Evolutionary conservation across 23 tunicate species (phyloP).

Genomic region (Oikopleura albicans): DNA sequence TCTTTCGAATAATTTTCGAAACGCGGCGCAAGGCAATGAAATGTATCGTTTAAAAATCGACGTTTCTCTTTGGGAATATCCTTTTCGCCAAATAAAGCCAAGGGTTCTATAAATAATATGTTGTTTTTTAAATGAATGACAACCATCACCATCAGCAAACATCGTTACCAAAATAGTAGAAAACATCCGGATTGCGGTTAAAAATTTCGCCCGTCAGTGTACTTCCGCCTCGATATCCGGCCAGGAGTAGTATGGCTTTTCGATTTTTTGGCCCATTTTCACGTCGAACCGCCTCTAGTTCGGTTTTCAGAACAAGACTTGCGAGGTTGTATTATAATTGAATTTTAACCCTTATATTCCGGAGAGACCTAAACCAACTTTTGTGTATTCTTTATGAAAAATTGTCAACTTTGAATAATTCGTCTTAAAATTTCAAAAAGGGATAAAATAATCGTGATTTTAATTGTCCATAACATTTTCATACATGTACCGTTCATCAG

Average conservation of each 20-base stretch:
- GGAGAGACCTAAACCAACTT: no score
- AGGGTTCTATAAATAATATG: neutral
- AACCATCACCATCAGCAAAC: no score
- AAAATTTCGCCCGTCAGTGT: neutral
- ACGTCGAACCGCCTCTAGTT: no score
- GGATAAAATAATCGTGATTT: no score
- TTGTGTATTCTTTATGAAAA: neutral
- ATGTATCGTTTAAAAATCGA: neutral
- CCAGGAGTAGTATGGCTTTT: neutral
- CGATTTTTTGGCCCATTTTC: no score
- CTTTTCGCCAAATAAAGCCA: neutral
- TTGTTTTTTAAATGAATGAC: no score
- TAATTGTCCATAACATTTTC: no score
- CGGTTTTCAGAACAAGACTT: neutral
- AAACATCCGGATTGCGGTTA: neutral
- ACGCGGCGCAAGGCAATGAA: neutral
- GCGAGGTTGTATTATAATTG: no score
- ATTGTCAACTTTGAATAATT: neutral
- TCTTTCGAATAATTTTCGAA: neutral
- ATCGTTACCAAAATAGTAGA: neutral
- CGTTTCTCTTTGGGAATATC: neutral
- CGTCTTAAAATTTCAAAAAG: no score
- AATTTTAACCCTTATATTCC: no score
- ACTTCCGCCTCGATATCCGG: neutral
- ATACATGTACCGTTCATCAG: no score